These are phyloP conservation scores for Apis mellifera DNA, from an alignment of 1,140 invertebrate species.

Conservation along the genomic window Amel_HAv3.1 CM009932.2:8594501-8595000, in stretches of 20 bases:
- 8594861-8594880: constrained; percentile 33
- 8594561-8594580: too few relatives aligned
- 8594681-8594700: not conserved
- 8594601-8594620: too few relatives aligned
- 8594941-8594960: constrained; percentile 67
- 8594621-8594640: too few relatives aligned
- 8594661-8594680: too few relatives aligned
- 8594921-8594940: constrained; percentile 50
- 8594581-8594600: too few relatives aligned
- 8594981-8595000: constrained; percentile 52
- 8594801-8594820: constrained; percentile 8
- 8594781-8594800: constrained; percentile 28
- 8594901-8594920: constrained; percentile 57
- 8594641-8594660: too few relatives aligned
- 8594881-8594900: constrained; percentile 55
- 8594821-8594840: not conserved
- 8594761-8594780: not conserved
- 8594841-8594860: constrained; percentile 34
- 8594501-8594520: too few relatives aligned
- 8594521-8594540: too few relatives aligned
- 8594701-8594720: not conserved
- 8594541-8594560: too few relatives aligned
- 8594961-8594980: constrained; percentile 63
- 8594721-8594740: constrained; percentile 20
- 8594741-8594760: not conserved